Evolutionary conservation across 1,140 invertebrate genomes (phyloP).

Genomic region (Drosophila navojoa): DNA sequence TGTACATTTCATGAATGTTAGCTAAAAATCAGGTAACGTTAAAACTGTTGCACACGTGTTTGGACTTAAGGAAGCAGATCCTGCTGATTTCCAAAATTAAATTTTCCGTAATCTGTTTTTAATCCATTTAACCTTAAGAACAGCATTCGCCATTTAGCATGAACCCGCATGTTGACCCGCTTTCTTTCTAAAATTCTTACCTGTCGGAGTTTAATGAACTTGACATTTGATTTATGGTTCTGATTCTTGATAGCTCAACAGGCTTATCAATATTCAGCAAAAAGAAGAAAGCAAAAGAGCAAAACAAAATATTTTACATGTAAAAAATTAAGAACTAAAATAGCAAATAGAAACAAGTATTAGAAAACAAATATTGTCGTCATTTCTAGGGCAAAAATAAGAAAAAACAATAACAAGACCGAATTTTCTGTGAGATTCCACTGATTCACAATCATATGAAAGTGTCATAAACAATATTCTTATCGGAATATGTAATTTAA

Average conservation of each 20-base stretch:
- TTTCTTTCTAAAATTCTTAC: constrained; percentile 31
- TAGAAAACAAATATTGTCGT: constrained; percentile 11
- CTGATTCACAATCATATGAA: no score
- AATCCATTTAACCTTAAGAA: neutral
- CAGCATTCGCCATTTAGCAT: constrained; percentile 28
- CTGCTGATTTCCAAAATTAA: neutral
- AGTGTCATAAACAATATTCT: constrained; percentile 1
- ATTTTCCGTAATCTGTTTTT: neutral
- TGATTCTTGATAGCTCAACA: no score
- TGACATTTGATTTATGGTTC: constrained; percentile 1
- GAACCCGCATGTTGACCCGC: constrained; percentile 3
- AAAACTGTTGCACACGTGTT: neutral
- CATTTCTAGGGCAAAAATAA: neutral
- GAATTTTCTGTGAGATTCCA: no score
- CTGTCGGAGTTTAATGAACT: constrained; percentile 58
- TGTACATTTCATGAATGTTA: neutral
- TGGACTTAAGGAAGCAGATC: neutral
- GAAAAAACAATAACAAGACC: no score
- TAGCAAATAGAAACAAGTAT: neutral
- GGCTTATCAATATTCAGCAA: no score
- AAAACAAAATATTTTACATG: neutral
- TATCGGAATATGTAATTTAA: constrained; percentile 11
- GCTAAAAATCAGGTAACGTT: neutral
- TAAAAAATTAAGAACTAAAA: neutral
- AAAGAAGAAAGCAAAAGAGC: no score